These are phyloP conservation scores for Drosophila emarginata DNA, from an alignment of 2,888 invertebrate species.

Conservation along the genomic window DNA sequence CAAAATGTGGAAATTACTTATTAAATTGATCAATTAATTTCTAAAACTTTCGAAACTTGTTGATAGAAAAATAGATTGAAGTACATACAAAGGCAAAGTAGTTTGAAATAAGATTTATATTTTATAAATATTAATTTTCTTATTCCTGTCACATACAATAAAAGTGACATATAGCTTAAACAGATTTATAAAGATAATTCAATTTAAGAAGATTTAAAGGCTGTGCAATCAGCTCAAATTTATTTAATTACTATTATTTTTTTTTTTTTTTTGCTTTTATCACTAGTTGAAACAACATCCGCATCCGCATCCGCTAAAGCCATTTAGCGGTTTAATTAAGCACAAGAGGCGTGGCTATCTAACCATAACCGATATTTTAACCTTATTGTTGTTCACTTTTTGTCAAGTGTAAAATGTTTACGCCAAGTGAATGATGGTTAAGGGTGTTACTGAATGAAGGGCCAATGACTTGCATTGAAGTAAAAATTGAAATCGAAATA, in stretches of 20 bases:
- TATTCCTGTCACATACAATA: too few relatives aligned
- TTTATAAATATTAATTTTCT: too few relatives aligned
- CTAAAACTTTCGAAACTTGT: too few relatives aligned
- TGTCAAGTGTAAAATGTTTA: slow-evolving; percentile 10
- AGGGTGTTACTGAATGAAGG: slow-evolving; percentile 30
- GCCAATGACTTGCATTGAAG: slow-evolving; percentile 67
- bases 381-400: slow-evolving; percentile 7
- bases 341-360: slow-evolving; percentile 49
- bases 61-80: too few relatives aligned
- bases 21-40: too few relatives aligned
- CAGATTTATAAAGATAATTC: neutral
- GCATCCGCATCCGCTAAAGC: slow-evolving; percentile 42
- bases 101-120: too few relatives aligned
- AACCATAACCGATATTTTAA: slow-evolving; percentile 28
- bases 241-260: slow-evolving; percentile 10
- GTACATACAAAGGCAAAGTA: too few relatives aligned
- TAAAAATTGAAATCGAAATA: neutral
- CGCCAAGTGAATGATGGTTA: slow-evolving; percentile 15
- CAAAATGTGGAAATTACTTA: too few relatives aligned
- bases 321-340: slow-evolving; percentile 73
- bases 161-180: too few relatives aligned
- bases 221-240: neutral
- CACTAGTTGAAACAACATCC: slow-evolving; percentile 18
- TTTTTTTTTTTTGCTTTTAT: slow-evolving; percentile 28
- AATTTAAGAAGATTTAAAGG: neutral